A percentile compares a stretch with the other conserved stretches of the same genome.
phyloP scores from a whole-genome alignment of 2,797 vertebrate species.

The Philypnodon macrostomus region DNA sequence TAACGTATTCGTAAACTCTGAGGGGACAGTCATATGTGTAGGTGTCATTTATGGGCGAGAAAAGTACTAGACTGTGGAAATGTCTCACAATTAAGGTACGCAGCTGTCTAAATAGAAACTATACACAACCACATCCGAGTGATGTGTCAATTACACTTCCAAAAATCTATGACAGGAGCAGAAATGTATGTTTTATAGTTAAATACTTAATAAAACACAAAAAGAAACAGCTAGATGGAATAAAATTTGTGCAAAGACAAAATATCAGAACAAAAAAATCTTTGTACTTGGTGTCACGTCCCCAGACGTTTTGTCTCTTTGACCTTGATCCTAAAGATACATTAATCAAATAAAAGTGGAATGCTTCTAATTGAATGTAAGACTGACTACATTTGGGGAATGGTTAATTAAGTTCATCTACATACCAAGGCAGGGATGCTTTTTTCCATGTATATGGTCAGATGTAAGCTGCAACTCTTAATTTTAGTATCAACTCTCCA shows the following conservation, averaged over 20 bases:
- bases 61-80: constrained; percentile 7
- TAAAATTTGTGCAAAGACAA: neutral
- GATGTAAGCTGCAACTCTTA: neutral
- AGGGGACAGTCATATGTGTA: neutral
- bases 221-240: neutral
- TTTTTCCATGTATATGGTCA: neutral
- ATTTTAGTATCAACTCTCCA: neutral
- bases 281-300: constrained; percentile 19
- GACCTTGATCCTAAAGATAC: constrained; percentile 27
- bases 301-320: constrained; percentile 7
- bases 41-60: constrained; percentile 3
- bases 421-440: constrained; percentile 3
- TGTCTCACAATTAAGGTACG: neutral
- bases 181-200: too few species aligned
- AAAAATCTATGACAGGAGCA: too few species aligned
- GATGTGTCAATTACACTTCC: too few species aligned
- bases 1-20: neutral
- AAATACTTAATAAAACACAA: too few species aligned
- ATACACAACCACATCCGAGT: too few species aligned
- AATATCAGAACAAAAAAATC: constrained; percentile 8
- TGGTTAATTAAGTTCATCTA: constrained; percentile 25
- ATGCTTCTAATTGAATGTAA: constrained; percentile 43
- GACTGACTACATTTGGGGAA: constrained; percentile 18
- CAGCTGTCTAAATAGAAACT: too few species aligned
- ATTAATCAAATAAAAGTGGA: constrained; percentile 41